These are phyloP conservation scores for Rhegmatorhina hoffmannsi DNA, from an alignment of 2,113 vertebrate genomes.

Conservation along the genomic window DNA sequence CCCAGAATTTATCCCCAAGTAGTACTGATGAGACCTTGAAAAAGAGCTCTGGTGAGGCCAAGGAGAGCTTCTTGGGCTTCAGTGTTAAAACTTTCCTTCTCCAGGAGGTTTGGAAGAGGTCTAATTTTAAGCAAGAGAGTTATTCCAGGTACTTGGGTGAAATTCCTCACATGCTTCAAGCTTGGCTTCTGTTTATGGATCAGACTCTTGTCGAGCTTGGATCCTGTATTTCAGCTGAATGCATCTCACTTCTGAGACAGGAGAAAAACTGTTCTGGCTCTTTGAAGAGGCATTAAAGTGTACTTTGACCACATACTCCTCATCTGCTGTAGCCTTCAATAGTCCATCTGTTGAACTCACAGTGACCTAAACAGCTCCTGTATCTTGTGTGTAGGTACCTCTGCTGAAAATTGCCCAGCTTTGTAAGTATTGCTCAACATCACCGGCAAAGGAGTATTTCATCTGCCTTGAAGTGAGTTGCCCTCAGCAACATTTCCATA, in stretches of 20 bases:
- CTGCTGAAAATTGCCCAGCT: not conserved
- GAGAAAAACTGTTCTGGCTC: not conserved
- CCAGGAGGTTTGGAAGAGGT: not conserved
- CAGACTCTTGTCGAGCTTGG: not conserved
- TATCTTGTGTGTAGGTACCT: too few relatives aligned
- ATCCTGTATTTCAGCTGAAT: not conserved
- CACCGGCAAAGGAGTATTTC: not conserved
- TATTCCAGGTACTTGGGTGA: not conserved
- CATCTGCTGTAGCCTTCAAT: not conserved
- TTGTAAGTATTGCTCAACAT: not conserved
- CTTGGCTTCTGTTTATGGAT: not conserved
- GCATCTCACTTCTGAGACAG: not conserved
- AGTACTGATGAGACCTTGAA: not conserved
- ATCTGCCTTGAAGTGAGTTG: not conserved
- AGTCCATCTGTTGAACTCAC: not conserved
- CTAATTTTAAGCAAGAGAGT: not conserved
- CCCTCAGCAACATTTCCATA: not conserved
- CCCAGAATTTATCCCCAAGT: not conserved
- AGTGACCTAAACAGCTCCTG: not conserved
- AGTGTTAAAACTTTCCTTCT: not conserved
- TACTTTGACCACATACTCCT: not conserved
- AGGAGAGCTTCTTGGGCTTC: not conserved
- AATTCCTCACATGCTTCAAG: not conserved
- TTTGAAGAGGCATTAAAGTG: not conserved
- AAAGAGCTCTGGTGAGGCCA: not conserved